Evolutionary conservation across 2,888 invertebrate species (phyloP).

Genomic region (Cerceris ruficornis): DNA sequence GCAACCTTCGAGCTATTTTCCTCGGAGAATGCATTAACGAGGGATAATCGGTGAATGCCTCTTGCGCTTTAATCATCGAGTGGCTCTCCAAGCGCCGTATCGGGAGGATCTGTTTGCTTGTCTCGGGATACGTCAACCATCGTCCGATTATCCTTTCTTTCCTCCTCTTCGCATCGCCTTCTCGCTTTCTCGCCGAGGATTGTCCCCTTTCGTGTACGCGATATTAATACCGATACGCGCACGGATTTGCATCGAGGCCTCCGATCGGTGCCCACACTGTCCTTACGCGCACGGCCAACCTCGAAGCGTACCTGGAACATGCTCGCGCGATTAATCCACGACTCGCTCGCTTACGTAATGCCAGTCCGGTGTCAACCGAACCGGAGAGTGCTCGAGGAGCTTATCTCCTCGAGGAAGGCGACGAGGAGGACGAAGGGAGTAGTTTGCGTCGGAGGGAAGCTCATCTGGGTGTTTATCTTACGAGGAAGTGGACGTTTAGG

Average conservation of each 20-base stretch:
- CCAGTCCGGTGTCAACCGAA: conserved; percentile 42
- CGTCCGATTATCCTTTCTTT: conserved; percentile 48
- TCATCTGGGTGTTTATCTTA: conserved; percentile 42
- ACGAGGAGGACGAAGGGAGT: conserved; percentile 25
- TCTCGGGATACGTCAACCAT: conserved; percentile 56
- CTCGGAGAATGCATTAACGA: neutral
- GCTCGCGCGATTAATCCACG: conserved; percentile 31
- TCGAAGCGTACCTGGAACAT: neutral
- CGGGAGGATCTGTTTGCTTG: conserved; percentile 65
- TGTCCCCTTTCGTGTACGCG: conserved; percentile 32
- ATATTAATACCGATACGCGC: conserved; percentile 63
- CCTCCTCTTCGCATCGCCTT: conserved; percentile 37
- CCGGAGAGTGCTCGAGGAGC: conserved; percentile 13
- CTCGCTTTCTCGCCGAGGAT: conserved; percentile 19
- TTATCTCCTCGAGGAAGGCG: conserved; percentile 30
- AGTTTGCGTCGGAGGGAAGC: conserved; percentile 3
- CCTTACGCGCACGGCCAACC: conserved; percentile 4
- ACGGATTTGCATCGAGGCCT: conserved; percentile 48
- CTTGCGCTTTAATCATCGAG: conserved; percentile 14
- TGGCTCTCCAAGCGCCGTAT: conserved; percentile 46
- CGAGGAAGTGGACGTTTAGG: conserved; percentile 47
- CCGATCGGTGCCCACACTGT: neutral
- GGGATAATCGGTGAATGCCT: neutral
- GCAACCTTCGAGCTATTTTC: neutral
- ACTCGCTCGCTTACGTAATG: conserved; percentile 36